Base-by-base conservation (phyloP, 23 tunicate species). In the Clavelina lepadiformis region DNA sequence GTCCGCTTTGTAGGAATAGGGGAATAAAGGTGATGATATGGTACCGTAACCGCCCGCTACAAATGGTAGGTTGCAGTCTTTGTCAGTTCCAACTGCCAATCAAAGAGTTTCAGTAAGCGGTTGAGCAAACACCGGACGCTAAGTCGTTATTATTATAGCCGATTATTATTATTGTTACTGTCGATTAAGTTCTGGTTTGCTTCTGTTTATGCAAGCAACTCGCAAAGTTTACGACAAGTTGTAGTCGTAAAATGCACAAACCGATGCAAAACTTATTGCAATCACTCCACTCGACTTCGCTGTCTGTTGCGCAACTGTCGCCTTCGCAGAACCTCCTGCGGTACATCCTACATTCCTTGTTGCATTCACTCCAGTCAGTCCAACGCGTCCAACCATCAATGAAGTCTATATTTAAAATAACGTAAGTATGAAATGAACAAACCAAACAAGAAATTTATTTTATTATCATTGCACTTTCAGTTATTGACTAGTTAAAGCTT, bases 321-420 rank as follows among this genome's bases (percentile, higher is more conserved):
- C 81, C 87, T 24, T 87, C 96, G 55, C 87, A 80, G 61, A 67
- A 87, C 33, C 87, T 56, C 27, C 41, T 33, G 19, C 87, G 63
- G 34, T 72, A 51, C 15, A 68, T 41, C 60, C 67, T 28, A 33
- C 96, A 87, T 35, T 61, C 51, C 33, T 46, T 59, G 63, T 87
- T 78, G 61, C 96, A 87, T 0, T 26, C 38, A 41, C 77, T 47
- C 86, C 86, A 87, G 2, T 58, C 63, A 7, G 86, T 87, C 96
- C 96, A 87, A 3, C 51, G n/a, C 18, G 72, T 79, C 81, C 84
- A 79, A 21, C 82, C 86, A 34, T 34, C 24, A 18, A 63, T 3
- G 4, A 8, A 33, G 5, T 67, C 58, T 67, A n/a, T n/a, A n/a
- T n/a, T n/a, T n/a, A n/a, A n/a, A n/a, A n/a, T n/a, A n/a, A n/a